Conservation (phyloP, 2,888 invertebrate species). For the Apantesis nais region DNA sequence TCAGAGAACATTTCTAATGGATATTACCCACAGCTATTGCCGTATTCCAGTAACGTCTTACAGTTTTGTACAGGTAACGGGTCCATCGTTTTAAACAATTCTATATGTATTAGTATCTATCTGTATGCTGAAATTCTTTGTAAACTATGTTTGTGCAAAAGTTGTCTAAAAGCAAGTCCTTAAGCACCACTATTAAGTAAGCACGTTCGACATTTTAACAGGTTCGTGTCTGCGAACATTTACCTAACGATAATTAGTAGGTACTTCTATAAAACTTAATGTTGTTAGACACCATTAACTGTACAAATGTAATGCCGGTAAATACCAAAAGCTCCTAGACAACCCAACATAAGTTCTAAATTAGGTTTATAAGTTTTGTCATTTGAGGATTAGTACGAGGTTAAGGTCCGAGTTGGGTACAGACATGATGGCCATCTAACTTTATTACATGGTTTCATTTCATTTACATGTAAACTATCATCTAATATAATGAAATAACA, state of each 20-base stretch:
- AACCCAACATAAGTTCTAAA: constrained; percentile 36
- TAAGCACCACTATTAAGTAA: not conserved
- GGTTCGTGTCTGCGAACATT: not conserved
- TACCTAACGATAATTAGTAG: constrained; percentile 24
- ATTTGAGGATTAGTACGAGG: constrained; percentile 30
- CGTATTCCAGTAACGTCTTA: constrained; percentile 8
- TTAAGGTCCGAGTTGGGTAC: not conserved
- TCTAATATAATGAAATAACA: not conserved
- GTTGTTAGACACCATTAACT: constrained; percentile 13
- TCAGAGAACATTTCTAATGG: constrained; percentile 15
- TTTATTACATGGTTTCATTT: constrained; percentile 1
- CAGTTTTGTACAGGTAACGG: not conserved
- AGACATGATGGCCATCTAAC: not conserved
- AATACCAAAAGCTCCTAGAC: constrained; percentile 22
- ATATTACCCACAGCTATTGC: constrained; percentile 5
- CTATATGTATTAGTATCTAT: constrained; percentile 24
- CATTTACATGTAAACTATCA: not conserved
- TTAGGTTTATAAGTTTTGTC: constrained; percentile 46
- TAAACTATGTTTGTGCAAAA: not conserved
- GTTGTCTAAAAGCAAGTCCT: not conserved
- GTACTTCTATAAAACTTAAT: constrained; percentile 11
- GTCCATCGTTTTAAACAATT: constrained; percentile 22
- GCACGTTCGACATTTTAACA: not conserved
- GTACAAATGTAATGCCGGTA: not conserved
- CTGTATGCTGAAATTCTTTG: not conserved